Conservation (phyloP, 2,888 invertebrate species). For the Anticlea derivata region DNA sequence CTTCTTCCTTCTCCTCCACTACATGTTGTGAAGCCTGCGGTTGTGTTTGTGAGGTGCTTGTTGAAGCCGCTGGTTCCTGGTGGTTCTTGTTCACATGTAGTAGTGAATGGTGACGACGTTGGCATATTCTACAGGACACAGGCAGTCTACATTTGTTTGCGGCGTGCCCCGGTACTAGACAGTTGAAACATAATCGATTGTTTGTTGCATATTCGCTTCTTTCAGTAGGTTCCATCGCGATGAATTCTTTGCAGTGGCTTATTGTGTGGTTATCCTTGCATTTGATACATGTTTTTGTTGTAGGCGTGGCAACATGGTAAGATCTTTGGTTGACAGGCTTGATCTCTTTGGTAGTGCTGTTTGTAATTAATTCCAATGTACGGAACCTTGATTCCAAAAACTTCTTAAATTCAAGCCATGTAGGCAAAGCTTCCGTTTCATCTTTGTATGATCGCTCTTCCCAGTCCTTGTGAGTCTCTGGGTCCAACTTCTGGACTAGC, state of each 20-base stretch:
- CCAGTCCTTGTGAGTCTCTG: slow-evolving; percentile 33
- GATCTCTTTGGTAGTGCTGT: not conserved
- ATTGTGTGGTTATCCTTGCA: slow-evolving; percentile 20
- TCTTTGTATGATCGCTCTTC: slow-evolving; percentile 21
- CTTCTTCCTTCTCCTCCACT: slow-evolving; percentile 16
- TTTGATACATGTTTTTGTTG: slow-evolving; percentile 12
- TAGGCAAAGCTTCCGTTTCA: slow-evolving; percentile 22
- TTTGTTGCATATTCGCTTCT: slow-evolving; percentile 11
- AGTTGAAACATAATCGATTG: slow-evolving; percentile 37
- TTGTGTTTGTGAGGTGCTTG: not conserved
- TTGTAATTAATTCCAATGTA: slow-evolving; percentile 33
- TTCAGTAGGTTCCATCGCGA: too few species aligned
- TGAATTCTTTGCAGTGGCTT: too few species aligned
- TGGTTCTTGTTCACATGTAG: slow-evolving; percentile 30
- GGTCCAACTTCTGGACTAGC: slow-evolving; percentile 36
- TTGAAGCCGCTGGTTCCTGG: not conserved
- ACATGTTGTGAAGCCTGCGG: slow-evolving; percentile 3
- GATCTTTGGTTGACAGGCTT: not conserved
- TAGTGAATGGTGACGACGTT: slow-evolving; percentile 36
- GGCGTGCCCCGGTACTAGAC: slow-evolving; percentile 34
- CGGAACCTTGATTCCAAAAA: slow-evolving; percentile 40
- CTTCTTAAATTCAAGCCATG: slow-evolving; percentile 23
- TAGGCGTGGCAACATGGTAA: slow-evolving; percentile 12
- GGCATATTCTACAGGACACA: slow-evolving; percentile 35
- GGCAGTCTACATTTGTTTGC: slow-evolving; percentile 25